Conservation (phyloP, 2,113 vertebrate genomes). For the Progne subis region DNA sequence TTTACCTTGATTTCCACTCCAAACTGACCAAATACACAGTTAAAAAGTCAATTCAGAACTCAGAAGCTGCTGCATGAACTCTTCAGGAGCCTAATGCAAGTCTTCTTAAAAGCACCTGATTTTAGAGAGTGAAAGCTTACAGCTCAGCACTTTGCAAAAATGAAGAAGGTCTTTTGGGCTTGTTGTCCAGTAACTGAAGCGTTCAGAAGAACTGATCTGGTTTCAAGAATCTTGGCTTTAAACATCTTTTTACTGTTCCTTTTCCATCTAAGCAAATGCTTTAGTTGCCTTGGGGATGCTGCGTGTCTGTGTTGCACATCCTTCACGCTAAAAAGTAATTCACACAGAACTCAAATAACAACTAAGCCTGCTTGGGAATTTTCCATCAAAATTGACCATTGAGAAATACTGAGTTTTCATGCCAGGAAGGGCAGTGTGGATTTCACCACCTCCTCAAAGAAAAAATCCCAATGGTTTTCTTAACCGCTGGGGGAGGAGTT, state of each 20-base stretch:
- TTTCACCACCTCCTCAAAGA: not conserved
- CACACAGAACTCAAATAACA: slow-evolving; percentile 22
- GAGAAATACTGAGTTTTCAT: not conserved
- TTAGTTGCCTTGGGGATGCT: not conserved
- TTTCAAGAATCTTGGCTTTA: slow-evolving; percentile 12
- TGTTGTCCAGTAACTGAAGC: not conserved
- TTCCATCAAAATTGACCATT: not conserved
- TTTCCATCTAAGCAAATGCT: slow-evolving; percentile 41
- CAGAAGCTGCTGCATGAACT: not conserved
- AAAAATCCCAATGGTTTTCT: accelerated
- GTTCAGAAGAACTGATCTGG: not conserved
- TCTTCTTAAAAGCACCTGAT: not conserved
- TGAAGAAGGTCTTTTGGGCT: not conserved
- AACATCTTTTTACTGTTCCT: not conserved
- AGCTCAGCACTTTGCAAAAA: not conserved
- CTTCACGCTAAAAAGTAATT: slow-evolving; percentile 29
- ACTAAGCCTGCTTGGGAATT: not conserved
- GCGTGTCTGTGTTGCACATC: not conserved
- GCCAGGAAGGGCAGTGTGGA: not conserved
- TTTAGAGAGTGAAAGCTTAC: not conserved
- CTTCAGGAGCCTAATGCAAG: not conserved
- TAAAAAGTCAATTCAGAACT: not conserved
- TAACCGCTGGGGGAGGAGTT: accelerated
- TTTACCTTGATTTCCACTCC: not conserved
- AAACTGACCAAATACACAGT: not conserved